Evolutionary conservation across 2,888 invertebrate species (phyloP).

Genomic region (Xestia xanthographa): DNA sequence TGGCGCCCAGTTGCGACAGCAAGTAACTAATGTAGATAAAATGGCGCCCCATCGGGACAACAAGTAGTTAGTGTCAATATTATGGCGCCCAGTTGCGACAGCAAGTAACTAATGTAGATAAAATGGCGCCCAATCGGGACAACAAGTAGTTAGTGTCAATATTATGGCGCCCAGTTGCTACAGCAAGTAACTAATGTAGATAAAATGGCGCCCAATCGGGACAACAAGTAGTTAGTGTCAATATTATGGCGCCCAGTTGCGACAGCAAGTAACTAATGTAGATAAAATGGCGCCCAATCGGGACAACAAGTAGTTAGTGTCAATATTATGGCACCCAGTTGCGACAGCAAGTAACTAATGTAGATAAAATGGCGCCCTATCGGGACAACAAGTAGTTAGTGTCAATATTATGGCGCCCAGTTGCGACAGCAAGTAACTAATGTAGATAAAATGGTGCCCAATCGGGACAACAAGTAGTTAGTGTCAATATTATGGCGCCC

Average conservation of each 20-base stretch:
- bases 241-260: not conserved
- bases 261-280: constrained; percentile 33
- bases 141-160: not conserved
- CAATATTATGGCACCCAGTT: not conserved
- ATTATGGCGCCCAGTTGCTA: constrained; percentile 12
- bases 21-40: not conserved
- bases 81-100: constrained; percentile 44
- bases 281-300: not conserved
- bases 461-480: not conserved
- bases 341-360: constrained; percentile 32
- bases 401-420: not conserved
- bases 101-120: not conserved
- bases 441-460: not conserved
- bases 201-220: constrained; percentile 1
- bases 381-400: not conserved
- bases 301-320: not conserved
- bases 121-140: constrained; percentile 3
- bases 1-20: constrained; percentile 38
- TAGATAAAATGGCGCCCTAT: not conserved
- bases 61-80: not conserved
- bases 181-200: constrained; percentile 20
- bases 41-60: not conserved
- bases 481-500: not conserved
- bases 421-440: constrained; percentile 33
- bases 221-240: not conserved